Evolutionary conservation across 2,888 invertebrate species (phyloP).

Genomic region (Ferrisia virgata): DNA sequence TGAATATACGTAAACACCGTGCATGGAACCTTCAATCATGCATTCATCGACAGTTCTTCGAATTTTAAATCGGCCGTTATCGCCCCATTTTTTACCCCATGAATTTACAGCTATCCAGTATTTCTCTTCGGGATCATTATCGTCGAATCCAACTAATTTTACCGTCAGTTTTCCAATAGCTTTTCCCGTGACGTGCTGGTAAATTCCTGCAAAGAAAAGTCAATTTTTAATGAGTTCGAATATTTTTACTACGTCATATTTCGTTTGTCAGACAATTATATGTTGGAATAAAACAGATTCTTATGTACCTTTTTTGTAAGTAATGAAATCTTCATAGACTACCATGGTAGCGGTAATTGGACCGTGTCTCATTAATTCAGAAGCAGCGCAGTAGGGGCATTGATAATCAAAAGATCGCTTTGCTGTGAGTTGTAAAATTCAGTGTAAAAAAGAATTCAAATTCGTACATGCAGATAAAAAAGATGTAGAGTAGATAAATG

Average conservation of each 20-base stretch:
- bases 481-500: background rate
- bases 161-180: slow-evolving; percentile 57
- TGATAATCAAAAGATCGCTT: background rate
- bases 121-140: background rate
- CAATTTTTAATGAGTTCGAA: no score
- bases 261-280: no score
- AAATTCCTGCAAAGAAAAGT: slow-evolving; percentile 59
- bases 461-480: background rate
- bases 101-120: slow-evolving; percentile 47
- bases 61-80: slow-evolving; percentile 47
- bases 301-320: slow-evolving; percentile 46
- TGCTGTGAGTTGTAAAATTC: background rate
- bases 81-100: slow-evolving; percentile 47
- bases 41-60: slow-evolving; percentile 29
- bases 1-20: background rate
- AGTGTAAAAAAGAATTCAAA: background rate
- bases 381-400: slow-evolving; percentile 37
- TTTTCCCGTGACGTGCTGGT: slow-evolving; percentile 70
- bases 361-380: slow-evolving; percentile 42
- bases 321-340: slow-evolving; percentile 47
- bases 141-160: slow-evolving; percentile 45
- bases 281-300: no score
- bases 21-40: slow-evolving; percentile 33
- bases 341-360: slow-evolving; percentile 44
- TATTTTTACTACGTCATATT: no score